Evolutionary conservation across 1,140 invertebrate species (phyloP).

Genomic region (Aradophagus sp.): DNA sequence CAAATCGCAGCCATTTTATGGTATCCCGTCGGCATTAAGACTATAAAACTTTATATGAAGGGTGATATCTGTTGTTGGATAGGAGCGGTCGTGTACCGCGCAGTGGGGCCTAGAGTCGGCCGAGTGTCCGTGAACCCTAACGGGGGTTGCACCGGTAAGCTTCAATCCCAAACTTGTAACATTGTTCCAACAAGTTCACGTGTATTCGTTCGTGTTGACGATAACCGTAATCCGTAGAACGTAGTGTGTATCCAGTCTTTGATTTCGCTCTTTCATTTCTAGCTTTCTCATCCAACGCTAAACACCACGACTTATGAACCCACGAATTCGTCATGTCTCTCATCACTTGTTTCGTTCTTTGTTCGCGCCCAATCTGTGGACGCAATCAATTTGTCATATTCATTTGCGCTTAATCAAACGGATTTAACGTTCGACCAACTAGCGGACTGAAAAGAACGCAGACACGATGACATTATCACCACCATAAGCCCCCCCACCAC

Average conservation of each 20-base stretch:
- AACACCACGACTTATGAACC: slow-evolving; percentile 30
- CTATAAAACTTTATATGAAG: slow-evolving; percentile 63
- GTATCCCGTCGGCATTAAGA: slow-evolving; percentile 30
- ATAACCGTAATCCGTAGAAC: slow-evolving; percentile 70
- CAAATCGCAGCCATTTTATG: slow-evolving; percentile 45
- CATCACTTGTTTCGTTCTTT: slow-evolving; percentile 17
- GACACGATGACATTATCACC: too few species aligned
- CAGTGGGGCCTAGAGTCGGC: slow-evolving; percentile 73
- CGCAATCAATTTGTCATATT: slow-evolving; percentile 23
- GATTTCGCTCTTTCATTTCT: slow-evolving; percentile 28
- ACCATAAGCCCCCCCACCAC: too few species aligned
- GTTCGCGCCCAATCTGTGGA: slow-evolving; percentile 1
- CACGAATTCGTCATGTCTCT: slow-evolving; percentile 9
- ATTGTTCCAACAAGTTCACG: slow-evolving; percentile 68
- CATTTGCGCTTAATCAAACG: slow-evolving; percentile 2
- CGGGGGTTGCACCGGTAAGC: slow-evolving; percentile 75
- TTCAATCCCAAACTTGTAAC: slow-evolving; percentile 71
- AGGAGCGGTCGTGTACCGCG: slow-evolving; percentile 74
- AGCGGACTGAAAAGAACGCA: slow-evolving; percentile 4
- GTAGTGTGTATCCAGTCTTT: slow-evolving; percentile 66
- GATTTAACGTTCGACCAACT: slow-evolving; percentile 8
- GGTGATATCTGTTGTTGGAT: slow-evolving; percentile 72
- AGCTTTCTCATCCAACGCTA: slow-evolving; percentile 41
- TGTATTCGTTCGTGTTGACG: slow-evolving; percentile 60
- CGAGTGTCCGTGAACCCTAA: slow-evolving; percentile 73